A percentile compares a stretch with the other conserved stretches of the same genome.
phyloP scores from a whole-genome alignment of 2,113 vertebrate species.

The Gracilinanus agilis region DNA sequence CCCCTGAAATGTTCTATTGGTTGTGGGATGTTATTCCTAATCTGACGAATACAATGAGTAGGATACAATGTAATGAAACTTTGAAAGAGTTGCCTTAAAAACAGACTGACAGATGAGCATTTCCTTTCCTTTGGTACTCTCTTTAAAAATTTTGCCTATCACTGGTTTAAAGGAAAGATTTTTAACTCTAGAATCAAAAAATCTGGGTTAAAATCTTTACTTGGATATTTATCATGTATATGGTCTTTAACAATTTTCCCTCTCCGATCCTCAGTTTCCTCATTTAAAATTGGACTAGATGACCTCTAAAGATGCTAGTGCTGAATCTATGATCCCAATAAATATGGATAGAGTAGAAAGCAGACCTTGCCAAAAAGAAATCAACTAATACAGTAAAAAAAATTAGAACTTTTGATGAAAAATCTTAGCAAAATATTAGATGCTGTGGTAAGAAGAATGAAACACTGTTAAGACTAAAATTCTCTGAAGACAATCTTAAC shows the following conservation, averaged over 20 bases:
- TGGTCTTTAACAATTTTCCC: background rate
- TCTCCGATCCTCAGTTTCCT: background rate
- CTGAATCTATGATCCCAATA: background rate
- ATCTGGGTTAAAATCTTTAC: background rate
- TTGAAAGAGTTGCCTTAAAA: too few species aligned
- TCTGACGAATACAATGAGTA: too few species aligned
- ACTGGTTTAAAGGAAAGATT: too few species aligned
- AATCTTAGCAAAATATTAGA: background rate
- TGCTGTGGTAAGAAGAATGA: background rate
- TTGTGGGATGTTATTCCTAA: too few species aligned
- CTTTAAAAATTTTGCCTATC: too few species aligned
- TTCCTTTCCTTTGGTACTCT: too few species aligned
- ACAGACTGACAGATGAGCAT: too few species aligned
- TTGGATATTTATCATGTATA: background rate
- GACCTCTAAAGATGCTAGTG: background rate
- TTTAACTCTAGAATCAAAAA: background rate
- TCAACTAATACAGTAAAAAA: background rate
- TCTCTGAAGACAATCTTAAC: too few species aligned
- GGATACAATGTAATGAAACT: too few species aligned
- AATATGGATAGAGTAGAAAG: background rate
- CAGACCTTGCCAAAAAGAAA: background rate
- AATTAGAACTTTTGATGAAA: background rate
- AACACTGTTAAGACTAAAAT: too few species aligned
- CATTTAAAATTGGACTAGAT: too few species aligned
- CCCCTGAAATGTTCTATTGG: too few species aligned